phyloP scores from a whole-genome alignment of 2,888 invertebrate genomes.

The Ditula angustiorana region DNA sequence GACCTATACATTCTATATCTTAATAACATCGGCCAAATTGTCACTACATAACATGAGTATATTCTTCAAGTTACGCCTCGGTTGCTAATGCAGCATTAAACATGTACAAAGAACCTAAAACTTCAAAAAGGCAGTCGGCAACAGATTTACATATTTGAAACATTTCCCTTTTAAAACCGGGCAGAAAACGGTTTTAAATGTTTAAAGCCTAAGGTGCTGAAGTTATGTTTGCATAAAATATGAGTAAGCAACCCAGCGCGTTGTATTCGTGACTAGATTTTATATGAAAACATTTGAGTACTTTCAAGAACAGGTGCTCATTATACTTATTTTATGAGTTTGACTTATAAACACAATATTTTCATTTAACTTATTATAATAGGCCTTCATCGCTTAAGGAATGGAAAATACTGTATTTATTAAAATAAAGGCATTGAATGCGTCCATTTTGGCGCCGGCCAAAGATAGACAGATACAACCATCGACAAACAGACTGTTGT shows the following conservation, averaged over 20 bases:
- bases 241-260: not conserved
- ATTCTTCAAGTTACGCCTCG: constrained; percentile 1
- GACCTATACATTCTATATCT: too few species aligned
- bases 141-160: constrained; percentile 25
- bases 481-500: too few species aligned
- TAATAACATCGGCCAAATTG: not conserved
- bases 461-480: too few species aligned
- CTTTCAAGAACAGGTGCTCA: not conserved
- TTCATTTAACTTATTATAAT: too few species aligned
- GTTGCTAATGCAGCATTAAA: constrained; percentile 20
- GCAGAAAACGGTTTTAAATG: constrained; percentile 24
- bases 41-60: too few species aligned
- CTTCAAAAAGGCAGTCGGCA: constrained; percentile 10
- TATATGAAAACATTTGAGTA: not conserved
- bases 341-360: too few species aligned
- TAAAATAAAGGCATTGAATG: too few species aligned
- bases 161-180: constrained; percentile 12
- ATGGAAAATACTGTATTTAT: too few species aligned
- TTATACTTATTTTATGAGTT: not conserved
- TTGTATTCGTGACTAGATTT: not conserved
- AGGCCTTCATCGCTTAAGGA: too few species aligned
- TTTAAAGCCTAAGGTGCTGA: constrained; percentile 21
- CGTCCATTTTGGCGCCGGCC: too few species aligned
- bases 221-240: constrained; percentile 7
- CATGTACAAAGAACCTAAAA: constrained; percentile 27